Evolutionary conservation across 2,888 invertebrate genomes (phyloP).

Genomic region (Mermis nigrescens): DNA sequence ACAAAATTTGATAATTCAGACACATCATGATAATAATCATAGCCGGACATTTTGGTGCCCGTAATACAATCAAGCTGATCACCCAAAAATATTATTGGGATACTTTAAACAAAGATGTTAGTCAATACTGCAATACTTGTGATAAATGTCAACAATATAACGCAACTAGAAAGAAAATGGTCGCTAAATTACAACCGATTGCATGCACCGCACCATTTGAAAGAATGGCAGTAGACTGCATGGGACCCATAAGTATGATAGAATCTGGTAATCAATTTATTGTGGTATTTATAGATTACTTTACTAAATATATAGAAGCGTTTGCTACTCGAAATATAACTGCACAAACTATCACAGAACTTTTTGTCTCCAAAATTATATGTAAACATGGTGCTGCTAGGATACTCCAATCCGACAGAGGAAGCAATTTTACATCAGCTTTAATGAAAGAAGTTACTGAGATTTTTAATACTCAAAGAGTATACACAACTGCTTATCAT

Average conservation of each 20-base stretch:
- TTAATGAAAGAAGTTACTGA: neutral
- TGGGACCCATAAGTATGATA: constrained; percentile 18
- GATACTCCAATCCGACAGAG: neutral
- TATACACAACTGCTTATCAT: constrained; percentile 12
- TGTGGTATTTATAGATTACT: constrained; percentile 15
- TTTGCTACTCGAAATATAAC: constrained; percentile 25
- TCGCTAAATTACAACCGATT: constrained; percentile 7
- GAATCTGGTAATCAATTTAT: constrained; percentile 17
- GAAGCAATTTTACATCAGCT: neutral
- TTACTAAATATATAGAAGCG: constrained; percentile 18
- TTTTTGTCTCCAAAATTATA: constrained; percentile 6
- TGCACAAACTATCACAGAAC: constrained; percentile 24
- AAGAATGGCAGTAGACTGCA: constrained; percentile 16
- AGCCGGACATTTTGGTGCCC: neutral
- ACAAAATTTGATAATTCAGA: neutral
- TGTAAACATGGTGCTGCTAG: neutral
- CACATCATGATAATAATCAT: neutral
- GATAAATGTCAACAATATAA: neutral
- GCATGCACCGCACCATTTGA: constrained; percentile 17
- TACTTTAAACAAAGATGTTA: neutral
- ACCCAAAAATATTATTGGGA: neutral
- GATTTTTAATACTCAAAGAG: neutral
- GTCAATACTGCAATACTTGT: neutral
- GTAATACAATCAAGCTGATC: neutral
- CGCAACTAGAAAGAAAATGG: neutral